Evolutionary conservation across 2,888 invertebrate genomes (phyloP).

Genomic region (Cheilosia vernalis): DNA sequence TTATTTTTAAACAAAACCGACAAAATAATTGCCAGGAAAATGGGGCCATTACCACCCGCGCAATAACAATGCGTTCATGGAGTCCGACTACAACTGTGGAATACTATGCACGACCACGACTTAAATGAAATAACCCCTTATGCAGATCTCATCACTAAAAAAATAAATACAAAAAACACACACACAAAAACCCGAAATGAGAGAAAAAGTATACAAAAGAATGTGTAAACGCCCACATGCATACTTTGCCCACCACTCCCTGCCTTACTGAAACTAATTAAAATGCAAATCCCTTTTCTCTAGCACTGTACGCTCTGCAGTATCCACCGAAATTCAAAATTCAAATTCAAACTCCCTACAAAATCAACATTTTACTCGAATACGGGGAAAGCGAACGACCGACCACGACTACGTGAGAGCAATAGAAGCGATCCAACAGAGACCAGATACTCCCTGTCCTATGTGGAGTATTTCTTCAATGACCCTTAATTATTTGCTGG

Average conservation of each 20-base stretch:
- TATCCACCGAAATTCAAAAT: conserved; percentile 41
- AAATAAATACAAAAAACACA: conserved; percentile 3
- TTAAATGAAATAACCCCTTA: conserved; percentile 56
- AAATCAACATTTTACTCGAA: conserved; percentile 55
- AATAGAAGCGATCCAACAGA: conserved; percentile 34
- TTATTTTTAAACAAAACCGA: conserved; percentile 66
- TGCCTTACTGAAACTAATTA: conserved; percentile 61
- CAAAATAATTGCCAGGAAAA: conserved; percentile 52
- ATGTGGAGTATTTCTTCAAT: conserved; percentile 45
- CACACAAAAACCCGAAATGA: conserved; percentile 8
- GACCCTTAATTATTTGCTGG: conserved; percentile 72
- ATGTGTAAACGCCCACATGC: conserved; percentile 59
- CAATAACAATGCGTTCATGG: conserved; percentile 51
- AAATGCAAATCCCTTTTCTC: conserved; percentile 68
- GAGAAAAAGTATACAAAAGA: conserved; percentile 54
- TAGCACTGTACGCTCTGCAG: neutral
- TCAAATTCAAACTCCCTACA: conserved; percentile 37
- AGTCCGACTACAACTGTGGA: conserved; percentile 62
- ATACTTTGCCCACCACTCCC: conserved; percentile 3
- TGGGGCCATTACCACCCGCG: conserved; percentile 34
- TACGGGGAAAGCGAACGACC: conserved; percentile 16
- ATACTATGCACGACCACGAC: conserved; percentile 26
- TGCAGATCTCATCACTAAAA: conserved; percentile 37
- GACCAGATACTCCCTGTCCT: conserved; percentile 34
- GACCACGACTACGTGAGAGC: neutral